Evolutionary conservation across 2,797 vertebrate species (phyloP).

Genomic region (Craterocephalus amniculus): DNA sequence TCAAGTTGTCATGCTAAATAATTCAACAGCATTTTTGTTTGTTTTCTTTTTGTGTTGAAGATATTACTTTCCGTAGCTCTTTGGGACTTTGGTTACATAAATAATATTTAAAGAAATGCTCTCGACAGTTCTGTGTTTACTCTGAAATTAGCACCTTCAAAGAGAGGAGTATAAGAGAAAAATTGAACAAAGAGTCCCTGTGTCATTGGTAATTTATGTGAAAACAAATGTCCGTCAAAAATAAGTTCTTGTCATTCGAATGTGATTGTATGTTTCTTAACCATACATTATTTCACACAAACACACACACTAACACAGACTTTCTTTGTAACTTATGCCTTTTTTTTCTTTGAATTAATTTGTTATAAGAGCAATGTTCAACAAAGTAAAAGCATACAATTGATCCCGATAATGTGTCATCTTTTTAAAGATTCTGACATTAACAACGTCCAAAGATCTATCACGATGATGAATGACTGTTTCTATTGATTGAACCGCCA

Average conservation of each 20-base stretch:
- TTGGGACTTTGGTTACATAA: constrained; percentile 36
- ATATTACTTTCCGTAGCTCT: constrained; percentile 35
- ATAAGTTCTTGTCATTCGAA: constrained; percentile 18
- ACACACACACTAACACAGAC: no score
- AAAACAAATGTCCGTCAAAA: constrained; percentile 51
- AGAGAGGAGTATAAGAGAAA: constrained; percentile 14
- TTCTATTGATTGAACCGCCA: constrained; percentile 67
- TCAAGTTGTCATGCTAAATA: constrained; percentile 31
- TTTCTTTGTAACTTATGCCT: constrained; percentile 12
- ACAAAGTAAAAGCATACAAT: constrained; percentile 23
- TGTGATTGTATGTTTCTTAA: constrained; percentile 19
- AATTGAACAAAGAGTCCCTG: constrained; percentile 31
- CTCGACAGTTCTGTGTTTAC: constrained; percentile 49
- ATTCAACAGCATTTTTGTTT: constrained; percentile 35
- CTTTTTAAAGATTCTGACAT: constrained; percentile 51
- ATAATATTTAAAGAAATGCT: constrained; percentile 32
- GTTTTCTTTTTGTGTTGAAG: constrained; percentile 29
- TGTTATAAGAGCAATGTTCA: constrained; percentile 7
- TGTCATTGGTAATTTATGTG: constrained; percentile 29
- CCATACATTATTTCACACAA: constrained; percentile 12
- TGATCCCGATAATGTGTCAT: constrained; percentile 39
- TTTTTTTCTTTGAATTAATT: constrained; percentile 10
- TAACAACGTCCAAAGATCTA: constrained; percentile 52
- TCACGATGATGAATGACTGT: constrained; percentile 69
- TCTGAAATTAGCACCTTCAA: constrained; percentile 38